Base-by-base conservation (phyloP, 2,113 vertebrate genomes). In the Eidolon helvum region DNA sequence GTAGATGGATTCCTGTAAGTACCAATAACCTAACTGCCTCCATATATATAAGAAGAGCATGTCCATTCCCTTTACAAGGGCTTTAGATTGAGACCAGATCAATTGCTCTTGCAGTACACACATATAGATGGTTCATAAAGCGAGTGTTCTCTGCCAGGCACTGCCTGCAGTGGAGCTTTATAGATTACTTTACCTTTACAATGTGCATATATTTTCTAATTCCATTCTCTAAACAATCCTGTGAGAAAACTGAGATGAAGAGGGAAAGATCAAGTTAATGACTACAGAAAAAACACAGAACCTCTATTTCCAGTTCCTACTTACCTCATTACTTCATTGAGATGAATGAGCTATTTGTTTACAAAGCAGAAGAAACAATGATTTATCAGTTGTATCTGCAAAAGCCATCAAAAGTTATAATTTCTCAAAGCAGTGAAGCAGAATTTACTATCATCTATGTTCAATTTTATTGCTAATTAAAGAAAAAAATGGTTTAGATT, bases 341-440 rank as follows among this genome's bases (percentile, higher is more conserved):
- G 4, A 4, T 35, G 33, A 91, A 66, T 53, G 53, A 85, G 33
- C 33, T 87, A 86, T 93, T 91, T 65, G 53, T 92, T 78, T 87
- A 65, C 50, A 90, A 94, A 90, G 33, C 38, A 65, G 82, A 88
- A 91, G 45, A 19, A 91, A 74, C 14, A 83, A 19, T 57, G 28
- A 95, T 75, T 69, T 84, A 84, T 74, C 57, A 91, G 38, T 38
- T 40, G 14, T 57, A 66, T 40, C 26, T 82, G 18, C 77, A 91
- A 91, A 97, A 95, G 38, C 40, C 43, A 94, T 78, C 28, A 61
- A 50, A 96, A 14, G 28, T 96, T 75, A 65, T 72, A 91, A n/a
- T 11, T 83, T 57, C 30, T 69, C 35, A 90, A 11, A 63, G 53
- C 40, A 86, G 40, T 59, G 10, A 93, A 87, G 19, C 63, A 87